Evolutionary conservation across 1,140 invertebrate genomes (phyloP), one percentile per base, ranked within the genome.

Genomic region (Apis florea): DNA sequence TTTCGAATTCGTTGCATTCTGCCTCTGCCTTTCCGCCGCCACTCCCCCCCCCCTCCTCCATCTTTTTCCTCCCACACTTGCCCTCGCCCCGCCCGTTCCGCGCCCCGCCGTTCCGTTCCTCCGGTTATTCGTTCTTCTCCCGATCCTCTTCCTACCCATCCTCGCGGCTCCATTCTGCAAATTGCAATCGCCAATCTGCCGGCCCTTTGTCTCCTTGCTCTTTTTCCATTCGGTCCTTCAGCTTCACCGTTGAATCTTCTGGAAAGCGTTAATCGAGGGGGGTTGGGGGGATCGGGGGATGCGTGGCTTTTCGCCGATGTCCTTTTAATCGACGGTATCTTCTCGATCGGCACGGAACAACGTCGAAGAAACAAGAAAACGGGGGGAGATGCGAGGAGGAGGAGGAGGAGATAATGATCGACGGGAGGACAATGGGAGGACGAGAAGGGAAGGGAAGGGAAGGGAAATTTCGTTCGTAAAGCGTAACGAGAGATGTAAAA

Each of bases 1-100:
- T 92, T 87, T 92, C 90, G 84, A 93, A 93, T 93, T 93, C 92
- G 92, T 92, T 91, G 92, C 92, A 93, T 92, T 93, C 91, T 89
- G 88, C 83, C 89, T 87, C 88, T 91, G 87, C 88, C 85, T 85
- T 84, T 85, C 83, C 83, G 78, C 75, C 68, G 31, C 84, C 83
- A 66, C 82, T 79, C 73, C 85, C 72, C 53, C 76, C 70, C 58
- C 75, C 83, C 79, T 78, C 75, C 31, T 81, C 82, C 77, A 78
- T 84, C 87, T 82, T 72, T 54, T 54, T 70, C 75, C 69, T 75
- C 47, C 73, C 56, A 49, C 69, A 47, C 26, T 64, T 67, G 71
- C 63, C 61, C 61, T 51, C 70, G 59, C 74, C 61, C 54, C 53
- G 24, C 8, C 40, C 68, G 49, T 11, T 53, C 12, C 73, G 54